Percentiles rank a stretch among this genome's conserved stretches.
These are phyloP conservation scores for Ciona savignyi DNA, from an alignment of 23 tunicate genomes.

Conservation along the genomic window DNA sequence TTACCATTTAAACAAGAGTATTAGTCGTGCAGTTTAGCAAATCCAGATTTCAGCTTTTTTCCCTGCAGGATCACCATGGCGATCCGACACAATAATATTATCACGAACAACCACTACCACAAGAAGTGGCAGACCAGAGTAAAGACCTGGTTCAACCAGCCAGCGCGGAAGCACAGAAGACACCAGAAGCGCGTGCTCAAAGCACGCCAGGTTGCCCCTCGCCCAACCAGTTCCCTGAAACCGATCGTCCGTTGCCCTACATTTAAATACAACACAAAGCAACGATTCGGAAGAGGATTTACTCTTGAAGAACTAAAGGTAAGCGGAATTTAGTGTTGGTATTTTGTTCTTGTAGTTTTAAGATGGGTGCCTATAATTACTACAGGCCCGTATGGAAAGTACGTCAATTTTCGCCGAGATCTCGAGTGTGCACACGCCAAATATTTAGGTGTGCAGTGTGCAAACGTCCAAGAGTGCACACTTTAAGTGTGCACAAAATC, in stretches of 20 bases:
- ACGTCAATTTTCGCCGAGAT: no score
- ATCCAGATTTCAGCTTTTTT: no score
- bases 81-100: conserved; percentile 72
- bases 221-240: conserved; percentile 52
- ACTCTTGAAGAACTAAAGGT: conserved; percentile 88
- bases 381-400: no score
- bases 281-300: conserved; percentile 92
- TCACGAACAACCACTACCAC: conserved; percentile 87
- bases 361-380: no score
- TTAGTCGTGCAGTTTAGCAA: no score
- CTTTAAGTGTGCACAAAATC: no score
- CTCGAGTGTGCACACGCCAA: no score
- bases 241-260: conserved; percentile 97
- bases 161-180: conserved; percentile 82
- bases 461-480: no score
- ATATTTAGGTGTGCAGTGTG: no score
- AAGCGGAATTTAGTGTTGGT: no score
- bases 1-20: no score
- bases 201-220: conserved; percentile 79
- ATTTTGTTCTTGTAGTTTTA: no score
- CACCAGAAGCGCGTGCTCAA: conserved; percentile 45
- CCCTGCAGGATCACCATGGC: conserved; percentile 62
- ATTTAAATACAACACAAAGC: conserved; percentile 69
- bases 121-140: conserved; percentile 93
- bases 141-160: conserved; percentile 88